These are phyloP conservation scores for Belgica antarctica DNA, from an alignment of 2,888 invertebrate genomes.

Conservation along the genomic window DNA sequence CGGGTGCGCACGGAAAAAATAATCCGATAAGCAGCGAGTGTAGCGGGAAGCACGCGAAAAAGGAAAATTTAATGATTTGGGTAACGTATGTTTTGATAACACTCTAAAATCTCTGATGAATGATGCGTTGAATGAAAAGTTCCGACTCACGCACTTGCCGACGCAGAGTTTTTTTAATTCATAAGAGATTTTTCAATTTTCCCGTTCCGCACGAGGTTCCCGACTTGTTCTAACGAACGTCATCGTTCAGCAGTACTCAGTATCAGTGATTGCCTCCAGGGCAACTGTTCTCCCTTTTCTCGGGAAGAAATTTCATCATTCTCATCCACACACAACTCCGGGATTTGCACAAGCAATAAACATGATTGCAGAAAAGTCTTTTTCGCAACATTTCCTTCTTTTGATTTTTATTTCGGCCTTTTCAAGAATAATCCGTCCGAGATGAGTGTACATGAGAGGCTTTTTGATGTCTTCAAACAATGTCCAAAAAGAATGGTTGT, in stretches of 20 bases:
- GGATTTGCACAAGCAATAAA: slow-evolving; percentile 29
- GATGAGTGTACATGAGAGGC: slow-evolving; percentile 21
- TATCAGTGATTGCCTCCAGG: slow-evolving; percentile 37
- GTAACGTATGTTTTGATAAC: slow-evolving; percentile 33
- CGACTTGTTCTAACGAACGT: background rate
- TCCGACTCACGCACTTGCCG: background rate
- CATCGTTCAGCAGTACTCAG: slow-evolving; percentile 26
- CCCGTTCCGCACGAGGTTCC: background rate
- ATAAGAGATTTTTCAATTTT: slow-evolving; percentile 38
- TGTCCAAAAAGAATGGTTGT: background rate
- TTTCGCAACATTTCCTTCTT: background rate
- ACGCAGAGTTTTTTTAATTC: slow-evolving; percentile 27
- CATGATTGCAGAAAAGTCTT: slow-evolving; percentile 9
- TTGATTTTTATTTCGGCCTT: background rate
- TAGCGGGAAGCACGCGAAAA: background rate
- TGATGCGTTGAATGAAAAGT: slow-evolving; percentile 19
- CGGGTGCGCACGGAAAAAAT: slow-evolving; percentile 7
- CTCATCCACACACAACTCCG: slow-evolving; percentile 10
- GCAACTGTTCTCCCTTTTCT: background rate
- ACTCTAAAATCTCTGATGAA: background rate
- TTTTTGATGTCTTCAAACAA: background rate
- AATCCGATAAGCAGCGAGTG: slow-evolving; percentile 27
- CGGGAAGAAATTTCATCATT: background rate
- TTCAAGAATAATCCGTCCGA: slow-evolving; percentile 1
- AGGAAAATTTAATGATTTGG: background rate